Base-by-base conservation (phyloP, 2,888 invertebrate species). In the Campoletis raptor region DNA sequence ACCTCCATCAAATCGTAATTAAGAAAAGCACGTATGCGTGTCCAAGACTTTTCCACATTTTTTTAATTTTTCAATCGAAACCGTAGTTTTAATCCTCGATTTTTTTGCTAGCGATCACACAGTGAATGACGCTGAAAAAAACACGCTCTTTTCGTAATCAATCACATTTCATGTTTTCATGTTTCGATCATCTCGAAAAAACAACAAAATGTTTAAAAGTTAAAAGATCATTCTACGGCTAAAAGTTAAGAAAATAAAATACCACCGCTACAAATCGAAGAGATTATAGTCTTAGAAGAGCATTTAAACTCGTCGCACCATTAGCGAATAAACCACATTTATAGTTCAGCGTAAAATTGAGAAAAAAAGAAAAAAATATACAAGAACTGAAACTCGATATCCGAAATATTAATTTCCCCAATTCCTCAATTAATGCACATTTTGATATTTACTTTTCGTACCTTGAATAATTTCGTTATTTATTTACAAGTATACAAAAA, bases 401-500 rank as follows among this genome's bases (percentile, higher is more conserved):
- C 9, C n/a, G 10, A 48, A 61, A 18, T 1, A 36, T 77, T 64
- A 12, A 66, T 77, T 66, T 37, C 7, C 7, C 30, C 4, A 24
- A 24, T 57, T 18, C 57, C 37, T 61, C n/a, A 6, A 57, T 74
- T 40, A 10, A 24, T 57, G 30, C 37, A 74, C 12, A 21, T 45
- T 45, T 18, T 52, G 36, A 21, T 45, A 12, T 61, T 61, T n/a
- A 6, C 15, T 61, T 70, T 70, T 9, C 45, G 12, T 67, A 67
- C 18, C 37, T 40, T 18, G 9, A 12, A 42, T 30, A 5, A 42
- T 61, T 76, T 18, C 54, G 8, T 85, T 77, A 80, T 87, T 87
- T 89, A 88, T 89, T 88, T 89, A 88, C 84, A 88, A 89, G 88
- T 86, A 73, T 87, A 88, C 83, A 88, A 88, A 85, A 37, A n/a